Percentiles rank a stretch among this genome's conserved stretches.
phyloP scores from a whole-genome alignment of 2,888 invertebrate genomes.

The Operophtera brumata region DNA sequence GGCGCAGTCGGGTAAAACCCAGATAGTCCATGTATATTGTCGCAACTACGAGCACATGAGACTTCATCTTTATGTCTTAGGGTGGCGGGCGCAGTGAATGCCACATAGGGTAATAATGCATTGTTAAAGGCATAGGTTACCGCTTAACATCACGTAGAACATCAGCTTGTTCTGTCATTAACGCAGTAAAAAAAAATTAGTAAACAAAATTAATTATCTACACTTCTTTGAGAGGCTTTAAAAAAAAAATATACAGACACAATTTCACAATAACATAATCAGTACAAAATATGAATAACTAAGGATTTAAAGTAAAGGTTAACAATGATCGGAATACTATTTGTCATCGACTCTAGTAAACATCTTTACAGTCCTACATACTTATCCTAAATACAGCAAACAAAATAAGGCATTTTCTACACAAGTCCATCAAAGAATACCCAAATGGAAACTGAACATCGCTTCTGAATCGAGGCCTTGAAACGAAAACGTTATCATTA shows the following conservation, averaged over 20 bases:
- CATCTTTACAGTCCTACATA: constrained; percentile 57
- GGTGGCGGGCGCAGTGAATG: too few species aligned
- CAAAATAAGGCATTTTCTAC: constrained; percentile 76
- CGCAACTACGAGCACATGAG: too few species aligned
- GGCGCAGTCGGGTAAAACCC: too few species aligned
- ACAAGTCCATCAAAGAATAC: constrained; percentile 59
- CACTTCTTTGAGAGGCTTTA: constrained; percentile 62
- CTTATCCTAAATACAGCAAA: constrained; percentile 72
- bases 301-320: constrained; percentile 41
- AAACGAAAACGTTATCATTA: constrained; percentile 44
- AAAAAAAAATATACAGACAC: constrained; percentile 36
- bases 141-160: too few species aligned
- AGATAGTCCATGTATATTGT: too few species aligned
- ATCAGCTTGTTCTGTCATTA: too few species aligned
- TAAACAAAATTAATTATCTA: constrained; percentile 52
- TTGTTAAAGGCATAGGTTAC: too few species aligned
- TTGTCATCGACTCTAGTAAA: constrained; percentile 47
- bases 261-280: constrained; percentile 30
- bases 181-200: too few species aligned
- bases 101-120: too few species aligned
- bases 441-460: constrained; percentile 52
- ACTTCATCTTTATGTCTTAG: too few species aligned
- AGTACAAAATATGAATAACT: constrained; percentile 46
- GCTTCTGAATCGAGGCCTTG: constrained; percentile 51
- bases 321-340: constrained; percentile 52